phyloP scores from a whole-genome alignment of 2,888 invertebrate species.

The Platynereis dumerilii region DNA sequence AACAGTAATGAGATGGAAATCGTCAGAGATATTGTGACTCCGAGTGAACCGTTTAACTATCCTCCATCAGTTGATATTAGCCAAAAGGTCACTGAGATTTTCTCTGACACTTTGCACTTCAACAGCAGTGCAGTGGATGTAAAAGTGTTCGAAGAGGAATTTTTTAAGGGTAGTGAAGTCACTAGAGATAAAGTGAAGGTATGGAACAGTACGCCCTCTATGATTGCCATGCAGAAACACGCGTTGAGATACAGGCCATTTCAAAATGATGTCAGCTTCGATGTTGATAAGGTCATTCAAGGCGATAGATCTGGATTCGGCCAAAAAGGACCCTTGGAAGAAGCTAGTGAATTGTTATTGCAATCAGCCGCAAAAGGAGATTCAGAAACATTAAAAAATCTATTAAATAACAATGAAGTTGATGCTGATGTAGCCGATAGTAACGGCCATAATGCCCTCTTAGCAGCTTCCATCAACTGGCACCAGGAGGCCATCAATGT shows the following conservation, averaged over 20 bases:
- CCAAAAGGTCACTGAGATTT: slow-evolving; percentile 45
- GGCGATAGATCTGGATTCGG: slow-evolving; percentile 45
- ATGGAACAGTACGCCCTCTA: slow-evolving; percentile 56
- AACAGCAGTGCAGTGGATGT: slow-evolving; percentile 56
- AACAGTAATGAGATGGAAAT: slow-evolving; percentile 25
- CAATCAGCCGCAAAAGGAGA: slow-evolving; percentile 50
- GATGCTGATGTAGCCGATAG: slow-evolving; percentile 58
- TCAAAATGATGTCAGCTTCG: slow-evolving; percentile 41
- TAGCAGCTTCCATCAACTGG: slow-evolving; percentile 59
- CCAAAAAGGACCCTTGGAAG: slow-evolving; percentile 50
- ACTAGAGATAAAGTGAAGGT: slow-evolving; percentile 29
- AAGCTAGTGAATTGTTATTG: slow-evolving; percentile 51
- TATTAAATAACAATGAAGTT: slow-evolving; percentile 49
- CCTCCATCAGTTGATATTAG: slow-evolving; percentile 31
- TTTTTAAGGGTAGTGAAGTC: slow-evolving; percentile 40
- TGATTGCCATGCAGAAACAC: slow-evolving; percentile 55
- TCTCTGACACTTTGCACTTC: slow-evolving; percentile 49
- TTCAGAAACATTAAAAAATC: slow-evolving; percentile 44
- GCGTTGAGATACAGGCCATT: slow-evolving; percentile 46
- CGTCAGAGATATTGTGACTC: slow-evolving; percentile 32
- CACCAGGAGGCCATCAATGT: slow-evolving; percentile 57
- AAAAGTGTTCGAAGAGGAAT: slow-evolving; percentile 53
- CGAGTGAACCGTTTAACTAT: slow-evolving; percentile 35
- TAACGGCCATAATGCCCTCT: slow-evolving; percentile 56
- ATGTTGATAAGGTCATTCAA: slow-evolving; percentile 45